These are phyloP conservation scores for Oryzaephilus surinamensis DNA, from an alignment of 1,140 invertebrate species.

Conservation along the genomic window DNA sequence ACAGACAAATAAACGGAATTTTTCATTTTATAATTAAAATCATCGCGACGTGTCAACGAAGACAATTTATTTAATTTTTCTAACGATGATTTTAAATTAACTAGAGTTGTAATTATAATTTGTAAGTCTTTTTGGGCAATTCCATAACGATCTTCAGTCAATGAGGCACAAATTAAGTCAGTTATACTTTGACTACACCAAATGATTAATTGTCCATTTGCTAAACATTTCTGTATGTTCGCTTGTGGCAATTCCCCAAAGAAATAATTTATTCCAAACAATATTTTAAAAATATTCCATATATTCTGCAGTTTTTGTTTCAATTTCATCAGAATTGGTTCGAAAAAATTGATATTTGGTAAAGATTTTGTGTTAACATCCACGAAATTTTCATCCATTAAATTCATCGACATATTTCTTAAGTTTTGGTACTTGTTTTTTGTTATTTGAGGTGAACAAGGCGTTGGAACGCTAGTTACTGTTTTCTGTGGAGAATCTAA, in stretches of 20 bases:
- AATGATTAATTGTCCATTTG: conserved; percentile 54
- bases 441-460: conserved; percentile 5
- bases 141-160: conserved; percentile 66
- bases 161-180: conserved; percentile 51
- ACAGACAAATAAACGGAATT: conserved; percentile 48
- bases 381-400: conserved; percentile 6
- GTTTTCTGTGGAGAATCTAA: conserved; percentile 33
- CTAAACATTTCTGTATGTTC: conserved; percentile 50
- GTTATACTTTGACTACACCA: conserved; percentile 62
- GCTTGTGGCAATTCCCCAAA: conserved; percentile 59
- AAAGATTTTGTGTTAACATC: conserved; percentile 10
- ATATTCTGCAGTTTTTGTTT: conserved; percentile 11
- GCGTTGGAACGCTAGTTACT: neutral
- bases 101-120: conserved; percentile 50
- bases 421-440: conserved; percentile 18
- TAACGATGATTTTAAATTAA: conserved; percentile 54
- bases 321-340: conserved; percentile 9
- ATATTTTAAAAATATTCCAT: conserved; percentile 31
- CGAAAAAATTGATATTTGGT: conserved; percentile 3
- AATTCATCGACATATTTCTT: conserved; percentile 20
- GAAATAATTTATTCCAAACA: conserved; percentile 55
- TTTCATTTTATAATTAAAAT: conserved; percentile 48
- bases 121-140: conserved; percentile 68
- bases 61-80: conserved; percentile 60
- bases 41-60: conserved; percentile 46